Conservation (phyloP, 2,888 invertebrate species). For the Drosophila koepferae region DNA sequence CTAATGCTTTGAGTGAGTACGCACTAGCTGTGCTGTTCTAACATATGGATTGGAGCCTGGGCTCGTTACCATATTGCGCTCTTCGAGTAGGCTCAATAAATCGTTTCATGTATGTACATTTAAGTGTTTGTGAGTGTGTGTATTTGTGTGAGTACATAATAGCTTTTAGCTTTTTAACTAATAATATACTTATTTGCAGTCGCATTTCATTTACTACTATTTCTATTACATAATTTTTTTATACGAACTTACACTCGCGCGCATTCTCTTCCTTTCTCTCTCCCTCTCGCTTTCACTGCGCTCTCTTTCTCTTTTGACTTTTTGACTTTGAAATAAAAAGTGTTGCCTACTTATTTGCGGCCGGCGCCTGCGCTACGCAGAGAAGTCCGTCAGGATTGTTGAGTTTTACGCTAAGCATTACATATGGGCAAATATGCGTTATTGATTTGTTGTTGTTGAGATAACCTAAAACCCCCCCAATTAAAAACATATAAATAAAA, state of each 20-base stretch:
- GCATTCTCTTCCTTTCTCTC: slow-evolving; percentile 10
- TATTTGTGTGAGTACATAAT: slow-evolving; percentile 48
- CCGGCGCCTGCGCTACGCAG: slow-evolving; percentile 60
- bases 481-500: background rate
- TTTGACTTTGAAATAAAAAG: slow-evolving; percentile 76
- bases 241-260: slow-evolving; percentile 16
- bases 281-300: slow-evolving; percentile 1
- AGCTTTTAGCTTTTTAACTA: slow-evolving; percentile 62
- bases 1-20: slow-evolving; percentile 22
- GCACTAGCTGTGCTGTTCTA: slow-evolving; percentile 49
- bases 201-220: slow-evolving; percentile 60
- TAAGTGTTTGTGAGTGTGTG: background rate
- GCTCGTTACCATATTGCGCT: background rate
- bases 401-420: slow-evolving; percentile 16
- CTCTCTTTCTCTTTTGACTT: slow-evolving; percentile 60
- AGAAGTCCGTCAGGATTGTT: slow-evolving; percentile 10
- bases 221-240: slow-evolving; percentile 68
- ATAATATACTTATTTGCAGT: slow-evolving; percentile 71
- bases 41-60: slow-evolving; percentile 5
- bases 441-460: slow-evolving; percentile 68
- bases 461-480: slow-evolving; percentile 9
- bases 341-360: slow-evolving; percentile 71
- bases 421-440: slow-evolving; percentile 51
- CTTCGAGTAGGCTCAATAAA: slow-evolving; percentile 2
- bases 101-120: background rate